Evolutionary conservation across 2,797 vertebrate genomes (phyloP), one percentile per base, ranked within the genome.

Genomic region (Acipenser transmontanus): DNA sequence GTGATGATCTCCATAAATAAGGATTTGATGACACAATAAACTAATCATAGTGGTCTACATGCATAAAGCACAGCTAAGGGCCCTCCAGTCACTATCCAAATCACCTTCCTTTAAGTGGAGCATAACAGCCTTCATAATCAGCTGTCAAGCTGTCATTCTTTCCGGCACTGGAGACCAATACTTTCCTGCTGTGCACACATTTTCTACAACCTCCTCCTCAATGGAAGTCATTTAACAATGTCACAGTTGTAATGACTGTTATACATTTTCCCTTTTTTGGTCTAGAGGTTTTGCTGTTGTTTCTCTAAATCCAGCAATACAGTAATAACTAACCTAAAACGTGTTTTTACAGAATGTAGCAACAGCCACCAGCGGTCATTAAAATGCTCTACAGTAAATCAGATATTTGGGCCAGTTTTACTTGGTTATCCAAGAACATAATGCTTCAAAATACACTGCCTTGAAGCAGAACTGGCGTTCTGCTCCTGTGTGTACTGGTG

Each of bases 111-210:
- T 74, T 76, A 71, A 82, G 73, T 73, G 73, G 78, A 79, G 81
- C 83, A 86, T 82, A 76, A 82, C 82, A 80, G 80, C 78, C 67
- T 66, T 69, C 51, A 56, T 79, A 78, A 81, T 80, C 75, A 71
- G 74, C 64, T 69, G 54, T 72, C 73, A 80, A 77, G 77, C 74
- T 79, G 78, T 72, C 66, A 48, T 69, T 76, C 78, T 62, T 69
- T 48, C 71, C 68, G 80, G 77, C 74, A 80, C 6, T 7, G 59
- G 17, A 34, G 13, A n/a, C 49, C 50, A 48, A 63, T 7, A 7
- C 14, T 4, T 48, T 17, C 50, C 56, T 9, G 8, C 52, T 49
- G 17, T 52, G 54, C 34, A 9, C 47, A 59, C 47, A 69, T 34
- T 49, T 68, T 56, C 17, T 17, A 48, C 20, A 20, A 67, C 72